Evolutionary conservation across 2,888 invertebrate species (phyloP), one percentile per base, ranked within the genome.

Genomic region (Liodrosophila aerea): DNA sequence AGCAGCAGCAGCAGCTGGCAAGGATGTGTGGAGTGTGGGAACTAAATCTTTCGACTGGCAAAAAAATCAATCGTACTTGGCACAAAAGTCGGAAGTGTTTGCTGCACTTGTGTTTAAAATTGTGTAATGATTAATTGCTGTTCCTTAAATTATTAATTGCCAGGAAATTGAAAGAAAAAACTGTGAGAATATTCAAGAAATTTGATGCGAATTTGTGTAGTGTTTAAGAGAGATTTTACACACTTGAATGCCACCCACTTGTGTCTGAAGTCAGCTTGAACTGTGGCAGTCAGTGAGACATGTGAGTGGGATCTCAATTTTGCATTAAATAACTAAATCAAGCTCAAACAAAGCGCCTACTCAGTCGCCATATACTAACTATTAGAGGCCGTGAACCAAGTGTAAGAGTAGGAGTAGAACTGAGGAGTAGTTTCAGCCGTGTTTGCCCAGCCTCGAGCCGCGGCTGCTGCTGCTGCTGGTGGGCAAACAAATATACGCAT

Each of bases 281-380:
- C 22, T 22, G 47, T 51, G 39, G 45, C 44, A 54, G 51, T 53
- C 51, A 4, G 59, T 39, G 40, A 59, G 47, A 41, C 29, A 45
- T 49, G 44, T 46, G 45, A 41, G 61, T 64, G 47, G 64, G 71
- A 72, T 66, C 64, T 82, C 75, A 69, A 75, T 72, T 75, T 72
- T 63, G 80, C 75, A 72, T 82, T 82, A 80, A 85, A 82, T 85
- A 84, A 84, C 81, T 74, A 74, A 84, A 84, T 85, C 69, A 68
- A 77, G 45, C 60, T 46, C 64, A 78, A 82, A 64, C 63, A 72
- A 52, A 52, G 47, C 56, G 54, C 69, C 57, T 49, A 50, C 64
- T 39, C 64, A 40, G 33, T 30, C 44, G 36, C 29, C 50, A 22
- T 22, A 40, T 30, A 18, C 16, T 4, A 11, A 13, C 12, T 8